phyloP scores from a whole-genome alignment of 23 tunicate species.

The Diplosoma virens region DNA sequence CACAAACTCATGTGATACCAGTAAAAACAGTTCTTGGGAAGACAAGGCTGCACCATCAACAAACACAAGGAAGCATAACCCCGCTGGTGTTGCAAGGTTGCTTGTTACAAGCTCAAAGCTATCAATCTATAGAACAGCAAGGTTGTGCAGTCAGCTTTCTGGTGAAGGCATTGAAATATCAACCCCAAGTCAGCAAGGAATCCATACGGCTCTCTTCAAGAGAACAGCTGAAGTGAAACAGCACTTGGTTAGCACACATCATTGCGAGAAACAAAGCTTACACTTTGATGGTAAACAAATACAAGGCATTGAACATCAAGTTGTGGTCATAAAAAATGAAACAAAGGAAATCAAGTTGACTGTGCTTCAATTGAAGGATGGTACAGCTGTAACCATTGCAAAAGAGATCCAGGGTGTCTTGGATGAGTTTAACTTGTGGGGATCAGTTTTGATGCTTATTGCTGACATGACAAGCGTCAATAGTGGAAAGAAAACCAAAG shows the following conservation, averaged over 20 bases:
- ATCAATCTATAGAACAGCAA: not conserved
- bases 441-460: slow-evolving; percentile 1
- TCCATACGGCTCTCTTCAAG: slow-evolving; percentile 10
- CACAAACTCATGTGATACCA: not conserved
- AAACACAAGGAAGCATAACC: slow-evolving; percentile 1
- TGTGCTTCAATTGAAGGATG: not conserved
- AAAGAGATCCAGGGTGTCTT: not conserved
- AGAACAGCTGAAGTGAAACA: not conserved
- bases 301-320: slow-evolving; percentile 12
- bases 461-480: slow-evolving; percentile 12
- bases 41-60: too few relatives aligned
- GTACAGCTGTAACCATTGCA: slow-evolving; percentile 14
- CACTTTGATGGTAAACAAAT: slow-evolving; percentile 14
- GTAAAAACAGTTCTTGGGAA: slow-evolving; percentile 6
- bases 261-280: not conserved
- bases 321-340: slow-evolving; percentile 8
- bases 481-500: not conserved
- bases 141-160: slow-evolving; percentile 2
- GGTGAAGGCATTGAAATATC: slow-evolving; percentile 2
- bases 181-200: slow-evolving; percentile 4
- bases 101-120: slow-evolving; percentile 9
- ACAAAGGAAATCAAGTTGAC: slow-evolving; percentile 5
- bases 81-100: not conserved
- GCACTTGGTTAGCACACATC: slow-evolving; percentile 8
- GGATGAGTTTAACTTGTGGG: not conserved